Conservation (phyloP, 1,140 invertebrate species). For the Pararge aegeria region DNA sequence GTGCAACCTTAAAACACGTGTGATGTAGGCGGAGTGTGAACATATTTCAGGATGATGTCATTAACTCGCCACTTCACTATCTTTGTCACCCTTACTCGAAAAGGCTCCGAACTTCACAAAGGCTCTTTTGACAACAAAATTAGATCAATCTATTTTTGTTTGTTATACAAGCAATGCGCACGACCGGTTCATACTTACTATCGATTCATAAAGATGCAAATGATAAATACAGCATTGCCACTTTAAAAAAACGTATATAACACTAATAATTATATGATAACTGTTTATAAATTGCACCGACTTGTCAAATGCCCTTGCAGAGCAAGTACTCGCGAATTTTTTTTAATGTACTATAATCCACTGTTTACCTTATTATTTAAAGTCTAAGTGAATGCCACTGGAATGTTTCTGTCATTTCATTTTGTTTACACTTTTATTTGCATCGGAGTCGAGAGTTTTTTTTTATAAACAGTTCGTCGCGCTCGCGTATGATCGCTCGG, state of each 20-base stretch:
- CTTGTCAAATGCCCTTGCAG: slow-evolving; percentile 52
- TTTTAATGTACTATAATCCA: slow-evolving; percentile 12
- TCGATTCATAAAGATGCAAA: slow-evolving; percentile 59
- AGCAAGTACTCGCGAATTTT: slow-evolving; percentile 6
- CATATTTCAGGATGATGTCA: slow-evolving; percentile 68
- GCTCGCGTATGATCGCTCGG: slow-evolving; percentile 36
- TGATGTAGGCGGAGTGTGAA: slow-evolving; percentile 62
- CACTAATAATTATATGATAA: slow-evolving; percentile 24
- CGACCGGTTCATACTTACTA: slow-evolving; percentile 35
- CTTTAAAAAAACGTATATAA: slow-evolving; percentile 21
- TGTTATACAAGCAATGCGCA: slow-evolving; percentile 45
- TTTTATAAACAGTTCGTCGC: slow-evolving; percentile 29
- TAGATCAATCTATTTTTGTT: slow-evolving; percentile 48
- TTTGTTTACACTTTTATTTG: slow-evolving; percentile 39
- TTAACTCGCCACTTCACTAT: slow-evolving; percentile 54
- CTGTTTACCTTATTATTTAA: slow-evolving; percentile 46
- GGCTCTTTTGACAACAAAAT: slow-evolving; percentile 43
- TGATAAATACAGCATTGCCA: slow-evolving; percentile 30
- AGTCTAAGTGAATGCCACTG: slow-evolving; percentile 44
- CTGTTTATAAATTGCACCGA: slow-evolving; percentile 29
- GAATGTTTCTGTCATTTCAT: slow-evolving; percentile 50
- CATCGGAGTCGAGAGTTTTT: slow-evolving; percentile 30
- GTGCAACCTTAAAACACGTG: slow-evolving; percentile 59
- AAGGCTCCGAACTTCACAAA: slow-evolving; percentile 33
- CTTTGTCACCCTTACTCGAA: slow-evolving; percentile 53